Base-by-base conservation (phyloP, 92 coral and sea anemone genomes). In the Umimayanthus kanabou region DNA sequence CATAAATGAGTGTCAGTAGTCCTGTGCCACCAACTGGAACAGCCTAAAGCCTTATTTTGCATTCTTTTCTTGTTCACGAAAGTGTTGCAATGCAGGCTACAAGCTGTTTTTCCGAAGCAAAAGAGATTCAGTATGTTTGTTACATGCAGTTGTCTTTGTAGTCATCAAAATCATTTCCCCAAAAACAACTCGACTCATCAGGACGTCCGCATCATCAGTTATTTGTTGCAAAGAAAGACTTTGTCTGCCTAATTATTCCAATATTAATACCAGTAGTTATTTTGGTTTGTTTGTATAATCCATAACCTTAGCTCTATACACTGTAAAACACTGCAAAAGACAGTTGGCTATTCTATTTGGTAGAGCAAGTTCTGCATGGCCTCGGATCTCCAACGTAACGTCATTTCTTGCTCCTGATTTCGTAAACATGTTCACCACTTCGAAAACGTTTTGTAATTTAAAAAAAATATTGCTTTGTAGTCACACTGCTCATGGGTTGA, bases 81-180 rank as follows among this genome's bases (percentile, higher is more conserved):
- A 71, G 20, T 71, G 33, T 11, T 22, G 22, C 39, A 39, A 22
- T 45, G 77, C 40, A 73, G 14, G 80, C 58, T 40, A 45, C 20
- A 1, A 11, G 14, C 9, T 39, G 18, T 33, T n/a, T 76, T 78
- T 8, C 20, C 7, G 9, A 18, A 37, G 45, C 65, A 80, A 33
- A 22, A 22, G 25, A 22, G 28, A 37, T 57, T 61, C 85, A 80
- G 71, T 80, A 61, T 39, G 18, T 7, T 39, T 80, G 70, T 61
- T 33, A 6, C 85, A 39, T 58, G 50, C 85, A 57, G 29, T 39
- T 55, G 70, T 80, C 45, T 16, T 37, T 80, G 82, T 29, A 79
- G 9, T 16, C 76, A 30, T 28, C 81, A 14, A 16, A 20, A 15
- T n/a, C n/a, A n/a, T 23, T 15, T 15, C 66, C 2, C 15, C 40